Evolutionary conservation across 2,113 vertebrate species (phyloP), one percentile per base, ranked within the genome.

Genomic region (Mormyrus lacerda): DNA sequence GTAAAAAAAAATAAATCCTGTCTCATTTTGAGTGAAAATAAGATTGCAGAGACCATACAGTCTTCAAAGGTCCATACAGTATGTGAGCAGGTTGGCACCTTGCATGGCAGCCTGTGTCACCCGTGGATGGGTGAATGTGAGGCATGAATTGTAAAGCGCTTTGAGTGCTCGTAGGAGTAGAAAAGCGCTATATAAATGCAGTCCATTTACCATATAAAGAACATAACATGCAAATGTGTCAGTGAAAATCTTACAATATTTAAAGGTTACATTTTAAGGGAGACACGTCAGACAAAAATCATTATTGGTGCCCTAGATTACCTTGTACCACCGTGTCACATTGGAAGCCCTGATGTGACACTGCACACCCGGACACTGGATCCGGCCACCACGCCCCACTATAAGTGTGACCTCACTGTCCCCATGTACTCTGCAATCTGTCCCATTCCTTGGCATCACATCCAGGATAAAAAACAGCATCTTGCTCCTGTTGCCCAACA

Each of bases 291-390:
- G 21, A 27, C 10, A 47, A 51, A 51, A 86, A 51, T n/a, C 48
- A 51, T 48, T 44, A 45, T 10, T 48, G 85, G 45, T 0, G n/a
- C 9, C 47, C 44, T 47, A 83, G 51, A 48, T 91, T 92, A 99
- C 98, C 96, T 95, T 95, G 93, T 96, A 97, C 98, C 98, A 99
- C 90, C 91, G 95, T 35, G 97, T 87, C 89, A 90, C 45, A 50
- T 90, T 94, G 79, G 87, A 89, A 1, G 35, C 1, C 10, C 91
- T 89, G 21, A 39, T 88, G 85, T 93, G 95, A 88, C 96, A 97
- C 83, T 85, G 91, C 87, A 93, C 90, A 19, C 95, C 94, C 1
- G 97, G 97, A 73, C 98, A 99, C 58, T 53, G 10, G 91, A 99
- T 94, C 0, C 24, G 17, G 31, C 90, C 94, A 0, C 90, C 92